Base-by-base conservation (phyloP, 2,888 invertebrate species). In the Drosophila seclusa region DNA sequence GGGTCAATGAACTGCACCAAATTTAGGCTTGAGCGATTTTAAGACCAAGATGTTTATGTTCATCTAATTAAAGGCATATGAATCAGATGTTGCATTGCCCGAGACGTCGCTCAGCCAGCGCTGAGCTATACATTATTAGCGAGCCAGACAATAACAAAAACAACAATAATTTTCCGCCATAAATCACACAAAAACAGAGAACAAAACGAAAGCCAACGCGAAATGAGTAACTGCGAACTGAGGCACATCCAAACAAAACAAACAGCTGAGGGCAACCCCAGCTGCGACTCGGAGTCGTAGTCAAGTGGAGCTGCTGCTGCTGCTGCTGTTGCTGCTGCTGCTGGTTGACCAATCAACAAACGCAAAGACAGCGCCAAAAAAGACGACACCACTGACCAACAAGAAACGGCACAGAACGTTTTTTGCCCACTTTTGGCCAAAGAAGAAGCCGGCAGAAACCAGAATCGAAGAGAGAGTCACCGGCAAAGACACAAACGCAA, bases 221-320 rank as follows among this genome's bases (percentile, higher is more conserved):
- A 73, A 79, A 67, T 83, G 81, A 81, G 79, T 82, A 84, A 84
- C 70, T 69, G 71, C 63, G 48, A 61, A 55, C 27, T 29, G 70
- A 66, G 40, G 18, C 69, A 57, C 7, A 54, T 42, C 21, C 29
- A 66, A 67, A 36, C 68, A 70, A 68, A 74, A 53, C 62, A 66
- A 84, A 76, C 83, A 84, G 87, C 84, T 82, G 85, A 75, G 80
- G 82, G 86, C 80, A 80, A 74, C 72, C 79, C 82, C 80, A 70
- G 60, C 10, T 24, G 29, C 42, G 24, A 27, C 31, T 50, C 63
- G 27, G 36, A 49, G 50, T 27, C 24, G 50, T 49, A 75, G 36
- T 42, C 61, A 70, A 69, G 38, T 62, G 60, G 42, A 65, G 54
- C 61, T 61, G 24, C 16, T 54, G 45, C 42, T 53, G 55, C 31